phyloP scores from a whole-genome alignment of 2,797 vertebrate genomes.

The Anolis apletophallus region DNA sequence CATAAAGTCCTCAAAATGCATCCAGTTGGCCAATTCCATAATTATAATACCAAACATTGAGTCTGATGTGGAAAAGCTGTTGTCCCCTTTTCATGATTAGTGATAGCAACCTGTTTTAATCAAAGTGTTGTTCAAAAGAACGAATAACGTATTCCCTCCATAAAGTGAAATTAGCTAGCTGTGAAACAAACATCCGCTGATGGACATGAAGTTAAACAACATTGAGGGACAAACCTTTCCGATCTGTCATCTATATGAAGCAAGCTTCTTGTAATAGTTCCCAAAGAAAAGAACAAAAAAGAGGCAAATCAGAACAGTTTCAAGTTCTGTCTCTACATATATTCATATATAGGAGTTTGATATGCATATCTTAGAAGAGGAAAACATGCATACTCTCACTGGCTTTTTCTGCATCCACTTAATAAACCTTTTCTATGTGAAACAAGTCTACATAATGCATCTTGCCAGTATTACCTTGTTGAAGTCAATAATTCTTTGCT shows the following conservation, averaged over 20 bases:
- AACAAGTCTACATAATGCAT: neutral
- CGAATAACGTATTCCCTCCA: too few relatives aligned
- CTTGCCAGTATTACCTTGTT: rapidly evolving
- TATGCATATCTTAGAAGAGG: neutral
- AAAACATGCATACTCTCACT: neutral
- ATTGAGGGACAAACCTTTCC: neutral
- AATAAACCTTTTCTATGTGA: neutral
- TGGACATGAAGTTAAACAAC: too few relatives aligned
- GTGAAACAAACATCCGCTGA: neutral
- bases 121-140: neutral
- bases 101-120: neutral
- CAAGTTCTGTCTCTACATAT: neutral
- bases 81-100: neutral
- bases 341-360: neutral
- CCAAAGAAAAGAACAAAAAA: rapidly evolving
- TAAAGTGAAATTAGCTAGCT: neutral
- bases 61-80: neutral
- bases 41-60: neutral
- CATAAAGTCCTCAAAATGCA: neutral
- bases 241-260: neutral
- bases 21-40: neutral
- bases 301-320: neutral
- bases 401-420: neutral
- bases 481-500: neutral
- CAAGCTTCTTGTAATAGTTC: neutral